Evolutionary conservation across 2,113 vertebrate species (phyloP), one percentile per base, ranked within the genome.

Genomic region (Salvelinus sp.): DNA sequence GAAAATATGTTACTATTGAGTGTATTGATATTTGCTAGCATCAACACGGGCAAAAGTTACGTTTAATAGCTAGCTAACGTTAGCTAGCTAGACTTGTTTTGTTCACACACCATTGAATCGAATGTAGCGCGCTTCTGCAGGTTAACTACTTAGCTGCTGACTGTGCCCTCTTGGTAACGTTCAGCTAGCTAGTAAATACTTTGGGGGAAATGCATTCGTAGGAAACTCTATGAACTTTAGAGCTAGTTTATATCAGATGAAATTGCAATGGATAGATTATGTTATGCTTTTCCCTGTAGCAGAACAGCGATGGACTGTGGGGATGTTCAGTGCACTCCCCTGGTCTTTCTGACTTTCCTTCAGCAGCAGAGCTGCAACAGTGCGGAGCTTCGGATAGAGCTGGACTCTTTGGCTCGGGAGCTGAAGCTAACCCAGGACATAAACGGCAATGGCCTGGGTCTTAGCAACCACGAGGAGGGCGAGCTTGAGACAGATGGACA

Each of bases 401-500:
- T 92, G 1, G 3, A 10, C 1, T 66, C 73, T 0, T 50, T 93
- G 69, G 3, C 33, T 0, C 44, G 47, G 3, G 65, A 85, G 0
- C 1, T 89, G 0, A 62, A n/a, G 0, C 1, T 27, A 0, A 4
- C 13, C 20, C 38, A 13, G 66, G 78, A 78, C 70, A 54, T 78
- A 4, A 79, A 75, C 6, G 54, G 7, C 38, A 85, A 83, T 2
- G 23, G 23, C 0, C 2, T 50, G 1, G 14, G 27, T 2, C 23
- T 20, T 0, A 7, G 57, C 2, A 1, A 2, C 1, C 47, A 50
- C 3, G 78, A 76, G 1, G 83, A 88, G 0, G 92, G 83, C 1
- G 81, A 86, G 13, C 69, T 94, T 2, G 88, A 94, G 63, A 69
- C 83, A 0, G 93, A 94, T 7, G 92, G 93, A 1, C 80, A 91